These are phyloP conservation scores for Falco peregrinus DNA, from an alignment of 2,797 vertebrate species.

Conservation along the genomic window DNA sequence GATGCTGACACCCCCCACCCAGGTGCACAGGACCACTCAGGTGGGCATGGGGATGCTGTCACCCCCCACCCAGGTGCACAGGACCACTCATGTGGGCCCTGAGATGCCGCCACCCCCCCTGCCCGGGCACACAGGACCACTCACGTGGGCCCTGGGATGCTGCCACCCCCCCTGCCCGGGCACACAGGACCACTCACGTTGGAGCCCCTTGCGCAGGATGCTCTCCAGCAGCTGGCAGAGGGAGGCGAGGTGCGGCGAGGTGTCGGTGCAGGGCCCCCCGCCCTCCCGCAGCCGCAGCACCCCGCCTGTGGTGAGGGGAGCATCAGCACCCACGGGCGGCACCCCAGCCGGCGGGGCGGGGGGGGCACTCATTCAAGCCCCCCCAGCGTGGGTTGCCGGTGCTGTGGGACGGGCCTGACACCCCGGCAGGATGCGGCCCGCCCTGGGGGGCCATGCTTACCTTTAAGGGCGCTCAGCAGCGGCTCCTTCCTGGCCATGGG, in stretches of 20 bases:
- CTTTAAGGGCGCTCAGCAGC: constrained; percentile 81
- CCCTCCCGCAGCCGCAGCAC: constrained; percentile 80
- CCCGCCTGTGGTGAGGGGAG: constrained; percentile 61
- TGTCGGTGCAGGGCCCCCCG: constrained; percentile 69
- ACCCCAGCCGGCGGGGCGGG: background rate
- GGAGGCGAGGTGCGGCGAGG: constrained; percentile 75
- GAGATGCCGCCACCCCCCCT: too few relatives aligned
- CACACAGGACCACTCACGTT: constrained; percentile 75
- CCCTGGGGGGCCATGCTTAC: constrained; percentile 47
- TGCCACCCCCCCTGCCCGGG: too few relatives aligned
- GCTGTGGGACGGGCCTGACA: fast-evolving
- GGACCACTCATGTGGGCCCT: too few relatives aligned
- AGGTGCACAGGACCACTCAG: too few relatives aligned
- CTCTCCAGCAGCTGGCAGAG: constrained; percentile 83
- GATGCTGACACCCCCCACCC: fast-evolving
- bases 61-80: too few relatives aligned
- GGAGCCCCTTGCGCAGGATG: constrained; percentile 86
- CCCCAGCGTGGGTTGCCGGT: background rate
- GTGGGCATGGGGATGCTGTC: too few relatives aligned
- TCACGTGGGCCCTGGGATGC: too few relatives aligned
- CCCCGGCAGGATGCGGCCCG: background rate
- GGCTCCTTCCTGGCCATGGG: constrained; percentile 83
- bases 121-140: too few relatives aligned
- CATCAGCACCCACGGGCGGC: background rate
- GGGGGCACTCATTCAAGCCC: background rate